Evolutionary conservation across 2,888 invertebrate genomes (phyloP).

Genomic region (Xestia rhomboidea): DNA sequence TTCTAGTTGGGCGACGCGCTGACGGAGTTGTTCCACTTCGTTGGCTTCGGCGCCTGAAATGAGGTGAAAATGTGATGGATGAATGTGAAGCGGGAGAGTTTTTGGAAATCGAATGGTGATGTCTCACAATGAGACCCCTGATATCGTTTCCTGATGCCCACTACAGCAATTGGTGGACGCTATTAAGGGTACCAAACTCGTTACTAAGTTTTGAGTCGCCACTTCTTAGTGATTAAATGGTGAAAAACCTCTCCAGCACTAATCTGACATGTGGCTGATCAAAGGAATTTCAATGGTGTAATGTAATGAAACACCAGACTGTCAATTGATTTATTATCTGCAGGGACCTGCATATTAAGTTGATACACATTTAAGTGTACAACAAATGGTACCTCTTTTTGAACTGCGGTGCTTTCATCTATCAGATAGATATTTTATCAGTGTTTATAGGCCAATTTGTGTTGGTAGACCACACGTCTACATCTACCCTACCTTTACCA

Average conservation of each 20-base stretch:
- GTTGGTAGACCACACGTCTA: slow-evolving; percentile 15
- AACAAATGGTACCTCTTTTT: no score
- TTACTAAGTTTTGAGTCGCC: no score
- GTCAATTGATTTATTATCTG: no score
- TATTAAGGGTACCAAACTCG: no score
- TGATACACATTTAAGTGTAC: no score
- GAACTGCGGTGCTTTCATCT: not conserved
- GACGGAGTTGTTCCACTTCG: slow-evolving; percentile 94
- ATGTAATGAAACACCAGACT: no score
- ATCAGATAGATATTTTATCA: no score
- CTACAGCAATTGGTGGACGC: not conserved
- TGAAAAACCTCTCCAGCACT: not conserved
- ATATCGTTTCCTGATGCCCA: not conserved
- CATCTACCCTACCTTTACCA: slow-evolving; percentile 80
- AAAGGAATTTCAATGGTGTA: not conserved
- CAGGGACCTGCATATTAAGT: no score
- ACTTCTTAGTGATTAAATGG: not conserved
- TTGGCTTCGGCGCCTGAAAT: slow-evolving; percentile 93
- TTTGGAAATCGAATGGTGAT: not conserved
- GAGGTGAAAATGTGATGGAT: not conserved
- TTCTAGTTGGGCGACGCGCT: slow-evolving; percentile 95
- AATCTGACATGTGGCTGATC: not conserved
- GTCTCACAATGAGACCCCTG: not conserved
- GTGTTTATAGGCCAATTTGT: not conserved
- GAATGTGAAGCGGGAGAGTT: not conserved